A percentile compares a stretch with the other conserved stretches of the same genome.
Conservation (phyloP, 2,888 invertebrate genomes). For the Melinaea menophilus region DNA sequence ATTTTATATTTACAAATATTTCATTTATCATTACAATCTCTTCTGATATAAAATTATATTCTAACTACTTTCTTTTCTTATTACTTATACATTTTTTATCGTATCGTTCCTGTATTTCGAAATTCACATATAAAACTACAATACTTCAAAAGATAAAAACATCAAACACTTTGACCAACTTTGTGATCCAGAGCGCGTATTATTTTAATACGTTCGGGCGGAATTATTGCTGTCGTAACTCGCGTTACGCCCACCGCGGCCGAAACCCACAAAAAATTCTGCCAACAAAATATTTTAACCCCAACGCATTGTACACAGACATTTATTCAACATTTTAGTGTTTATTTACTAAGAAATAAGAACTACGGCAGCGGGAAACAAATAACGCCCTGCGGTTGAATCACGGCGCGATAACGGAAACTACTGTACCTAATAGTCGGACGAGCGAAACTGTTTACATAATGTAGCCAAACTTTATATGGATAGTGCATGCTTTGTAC, state of each 20-base stretch:
- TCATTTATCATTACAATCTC: too few species aligned
- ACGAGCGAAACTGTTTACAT: conserved; percentile 5
- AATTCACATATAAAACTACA: not conserved
- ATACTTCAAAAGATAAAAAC: conserved; percentile 2
- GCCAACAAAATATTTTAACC: conserved; percentile 11
- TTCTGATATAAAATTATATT: too few species aligned
- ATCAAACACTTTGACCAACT: conserved; percentile 1
- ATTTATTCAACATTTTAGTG: not conserved
- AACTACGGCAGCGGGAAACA: not conserved
- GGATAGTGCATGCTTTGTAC: not conserved
- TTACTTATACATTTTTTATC: too few species aligned
- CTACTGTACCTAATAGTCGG: conserved; percentile 5
- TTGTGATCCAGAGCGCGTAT: conserved; percentile 3
- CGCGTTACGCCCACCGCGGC: conserved; percentile 18
- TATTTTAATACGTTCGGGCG: conserved; percentile 24
- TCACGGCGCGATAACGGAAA: conserved; percentile 6
- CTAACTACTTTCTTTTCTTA: too few species aligned
- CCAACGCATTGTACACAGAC: not conserved
- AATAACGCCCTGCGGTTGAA: conserved; percentile 5
- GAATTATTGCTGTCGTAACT: conserved; percentile 43
- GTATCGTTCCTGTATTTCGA: too few species aligned
- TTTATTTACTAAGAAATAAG: not conserved
- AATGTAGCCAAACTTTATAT: not conserved
- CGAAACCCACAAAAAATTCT: conserved; percentile 16
- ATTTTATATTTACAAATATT: not conserved